A percentile compares a stretch with the other conserved stretches of the same genome.
These are phyloP conservation scores for Pseudocheirus occidentalis DNA, from an alignment of 2,797 vertebrate genomes.

Conservation along the genomic window DNA sequence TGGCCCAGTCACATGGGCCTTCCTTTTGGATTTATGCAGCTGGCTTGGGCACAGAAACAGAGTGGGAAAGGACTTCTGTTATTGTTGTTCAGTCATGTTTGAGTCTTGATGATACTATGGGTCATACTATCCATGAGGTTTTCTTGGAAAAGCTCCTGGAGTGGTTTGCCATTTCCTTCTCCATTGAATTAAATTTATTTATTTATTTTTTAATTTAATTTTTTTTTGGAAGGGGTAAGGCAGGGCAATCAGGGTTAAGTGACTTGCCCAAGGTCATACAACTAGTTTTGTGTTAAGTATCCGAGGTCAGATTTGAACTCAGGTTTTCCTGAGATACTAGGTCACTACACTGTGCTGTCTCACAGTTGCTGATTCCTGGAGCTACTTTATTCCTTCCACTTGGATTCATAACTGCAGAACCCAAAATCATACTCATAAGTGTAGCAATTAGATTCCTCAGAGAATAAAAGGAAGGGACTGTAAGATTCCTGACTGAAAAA, in stretches of 20 bases:
- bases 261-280: no score
- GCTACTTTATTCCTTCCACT: neutral
- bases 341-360: neutral
- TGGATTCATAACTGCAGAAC: neutral
- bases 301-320: no score
- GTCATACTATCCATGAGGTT: no score
- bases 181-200: no score
- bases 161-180: no score
- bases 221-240: no score
- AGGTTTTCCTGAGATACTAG: neutral
- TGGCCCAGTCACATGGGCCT: neutral
- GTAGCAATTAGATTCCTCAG: neutral
- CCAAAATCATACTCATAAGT: neutral
- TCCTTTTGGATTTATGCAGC: neutral
- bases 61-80: neutral
- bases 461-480: constrained; percentile 4
- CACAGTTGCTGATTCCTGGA: neutral
- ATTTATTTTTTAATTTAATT: no score
- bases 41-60: neutral
- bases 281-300: no score
- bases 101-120: no score
- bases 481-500: neutral
- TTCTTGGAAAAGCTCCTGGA: no score
- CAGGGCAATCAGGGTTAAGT: no score
- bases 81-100: no score